Evolutionary conservation across 1,140 invertebrate genomes (phyloP).

Genomic region (Diabrotica virgifera): DNA sequence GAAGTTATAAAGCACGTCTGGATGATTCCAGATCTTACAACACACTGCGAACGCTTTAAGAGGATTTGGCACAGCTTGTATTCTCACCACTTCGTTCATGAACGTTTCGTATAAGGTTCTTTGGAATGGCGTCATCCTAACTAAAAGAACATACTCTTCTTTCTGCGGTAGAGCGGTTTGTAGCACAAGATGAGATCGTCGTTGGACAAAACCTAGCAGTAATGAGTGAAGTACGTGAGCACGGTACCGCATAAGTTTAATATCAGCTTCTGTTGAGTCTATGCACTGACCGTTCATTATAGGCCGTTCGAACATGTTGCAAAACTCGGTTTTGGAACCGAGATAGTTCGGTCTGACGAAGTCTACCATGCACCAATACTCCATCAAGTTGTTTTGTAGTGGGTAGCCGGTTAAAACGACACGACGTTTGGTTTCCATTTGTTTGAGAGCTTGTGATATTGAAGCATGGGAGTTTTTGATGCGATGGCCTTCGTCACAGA

Average conservation of each 20-base stretch:
- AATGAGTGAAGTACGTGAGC: slow-evolving; percentile 88
- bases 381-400: slow-evolving; percentile 92
- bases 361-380: slow-evolving; percentile 97
- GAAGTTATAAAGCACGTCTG: slow-evolving; percentile 93
- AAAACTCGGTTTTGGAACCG: slow-evolving; percentile 87
- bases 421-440: slow-evolving; percentile 84
- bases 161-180: slow-evolving; percentile 84
- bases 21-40: slow-evolving; percentile 99
- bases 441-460: slow-evolving; percentile 87
- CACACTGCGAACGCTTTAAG: slow-evolving; percentile 97
- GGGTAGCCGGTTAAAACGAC: slow-evolving; percentile 94
- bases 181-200: slow-evolving; percentile 84
- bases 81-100: slow-evolving; percentile 86
- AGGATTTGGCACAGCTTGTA: slow-evolving; percentile 87
- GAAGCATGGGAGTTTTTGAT: slow-evolving; percentile 95
- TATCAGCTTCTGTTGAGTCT: slow-evolving; percentile 87
- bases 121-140: slow-evolving; percentile 85
- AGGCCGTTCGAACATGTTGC: slow-evolving; percentile 93
- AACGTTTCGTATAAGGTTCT: slow-evolving; percentile 84
- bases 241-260: slow-evolving; percentile 76
- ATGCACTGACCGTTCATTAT: slow-evolving; percentile 94
- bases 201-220: slow-evolving; percentile 88
- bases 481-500: slow-evolving; percentile 95
- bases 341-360: slow-evolving; percentile 92
- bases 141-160: slow-evolving; percentile 86